These are phyloP conservation scores for Upupa epops DNA, from an alignment of 2,113 vertebrate species.

Conservation along the genomic window DNA sequence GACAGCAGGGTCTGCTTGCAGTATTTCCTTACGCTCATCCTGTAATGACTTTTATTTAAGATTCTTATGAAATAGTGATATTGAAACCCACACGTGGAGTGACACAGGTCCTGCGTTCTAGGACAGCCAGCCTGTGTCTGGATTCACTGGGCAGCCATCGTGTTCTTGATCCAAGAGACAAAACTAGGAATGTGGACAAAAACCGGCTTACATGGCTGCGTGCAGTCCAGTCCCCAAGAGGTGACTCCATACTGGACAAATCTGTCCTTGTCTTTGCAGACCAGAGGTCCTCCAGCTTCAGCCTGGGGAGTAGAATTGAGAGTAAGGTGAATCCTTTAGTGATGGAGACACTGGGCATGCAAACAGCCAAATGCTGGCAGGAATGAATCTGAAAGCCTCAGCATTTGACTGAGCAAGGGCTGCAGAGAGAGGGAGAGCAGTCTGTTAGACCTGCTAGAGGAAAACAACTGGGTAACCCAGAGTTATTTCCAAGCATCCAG, in stretches of 20 bases:
- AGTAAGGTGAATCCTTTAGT: not conserved
- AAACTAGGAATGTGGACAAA: constrained; percentile 83
- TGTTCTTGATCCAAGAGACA: constrained; percentile 80
- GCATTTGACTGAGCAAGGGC: not conserved
- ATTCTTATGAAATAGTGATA: not conserved
- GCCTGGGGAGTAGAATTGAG: constrained; percentile 73
- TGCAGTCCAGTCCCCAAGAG: constrained; percentile 88
- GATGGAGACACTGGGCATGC: not conserved
- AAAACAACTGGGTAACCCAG: not conserved
- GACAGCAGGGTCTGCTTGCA: not conserved
- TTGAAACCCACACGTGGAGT: not conserved
- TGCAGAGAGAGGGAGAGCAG: not conserved
- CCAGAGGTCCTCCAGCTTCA: constrained; percentile 87
- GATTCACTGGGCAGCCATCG: constrained; percentile 60
- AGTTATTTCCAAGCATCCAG: not conserved
- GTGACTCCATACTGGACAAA: constrained; percentile 87
- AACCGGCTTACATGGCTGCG: constrained; percentile 83
- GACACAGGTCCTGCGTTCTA: not conserved
- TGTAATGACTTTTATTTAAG: not conserved
- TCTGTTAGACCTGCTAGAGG: not conserved
- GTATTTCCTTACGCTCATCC: not conserved
- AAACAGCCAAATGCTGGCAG: not conserved
- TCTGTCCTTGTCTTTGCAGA: constrained; percentile 80
- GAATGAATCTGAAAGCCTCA: not conserved
- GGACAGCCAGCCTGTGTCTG: not conserved